phyloP scores from a whole-genome alignment of 2,888 invertebrate genomes.

The Agonopterix subpropinquella region DNA sequence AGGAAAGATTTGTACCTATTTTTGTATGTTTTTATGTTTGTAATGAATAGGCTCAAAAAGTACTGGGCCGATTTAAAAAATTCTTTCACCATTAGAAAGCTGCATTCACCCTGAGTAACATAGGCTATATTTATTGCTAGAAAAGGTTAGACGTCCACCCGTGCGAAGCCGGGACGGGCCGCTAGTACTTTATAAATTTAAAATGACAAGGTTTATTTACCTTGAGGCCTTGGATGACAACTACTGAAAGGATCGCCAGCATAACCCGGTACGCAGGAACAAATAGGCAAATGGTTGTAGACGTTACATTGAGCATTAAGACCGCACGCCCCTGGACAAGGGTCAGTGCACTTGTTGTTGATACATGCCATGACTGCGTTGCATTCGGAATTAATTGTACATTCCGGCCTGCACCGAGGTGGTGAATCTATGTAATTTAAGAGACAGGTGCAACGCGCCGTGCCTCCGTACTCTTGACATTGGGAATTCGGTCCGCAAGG shows the following conservation, averaged over 20 bases:
- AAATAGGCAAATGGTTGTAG: conserved; percentile 80
- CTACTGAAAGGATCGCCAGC: conserved; percentile 84
- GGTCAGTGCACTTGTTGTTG: conserved; percentile 82
- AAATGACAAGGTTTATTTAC: conserved; percentile 22
- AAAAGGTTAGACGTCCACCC: too few species aligned
- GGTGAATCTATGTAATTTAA: conserved; percentile 84
- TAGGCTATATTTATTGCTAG: too few species aligned
- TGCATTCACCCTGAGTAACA: too few species aligned
- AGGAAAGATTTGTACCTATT: too few species aligned
- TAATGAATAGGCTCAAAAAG: too few species aligned
- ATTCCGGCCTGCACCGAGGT: conserved; percentile 85
- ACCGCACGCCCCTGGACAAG: conserved; percentile 87
- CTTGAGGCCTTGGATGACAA: conserved; percentile 47
- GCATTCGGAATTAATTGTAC: conserved; percentile 83
- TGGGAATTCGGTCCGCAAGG: conserved; percentile 88
- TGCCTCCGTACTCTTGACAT: conserved; percentile 80
- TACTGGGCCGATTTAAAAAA: too few species aligned
- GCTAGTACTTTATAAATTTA: neutral
- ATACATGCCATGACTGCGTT: conserved; percentile 81
- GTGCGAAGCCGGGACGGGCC: too few species aligned
- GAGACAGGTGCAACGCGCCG: conserved; percentile 82
- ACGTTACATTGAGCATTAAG: conserved; percentile 84
- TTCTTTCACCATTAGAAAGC: too few species aligned
- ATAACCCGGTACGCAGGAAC: conserved; percentile 80
- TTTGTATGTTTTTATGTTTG: too few species aligned